phyloP scores from a whole-genome alignment of 2,797 vertebrate genomes.

The Paramormyrops hopkinsi region DNA sequence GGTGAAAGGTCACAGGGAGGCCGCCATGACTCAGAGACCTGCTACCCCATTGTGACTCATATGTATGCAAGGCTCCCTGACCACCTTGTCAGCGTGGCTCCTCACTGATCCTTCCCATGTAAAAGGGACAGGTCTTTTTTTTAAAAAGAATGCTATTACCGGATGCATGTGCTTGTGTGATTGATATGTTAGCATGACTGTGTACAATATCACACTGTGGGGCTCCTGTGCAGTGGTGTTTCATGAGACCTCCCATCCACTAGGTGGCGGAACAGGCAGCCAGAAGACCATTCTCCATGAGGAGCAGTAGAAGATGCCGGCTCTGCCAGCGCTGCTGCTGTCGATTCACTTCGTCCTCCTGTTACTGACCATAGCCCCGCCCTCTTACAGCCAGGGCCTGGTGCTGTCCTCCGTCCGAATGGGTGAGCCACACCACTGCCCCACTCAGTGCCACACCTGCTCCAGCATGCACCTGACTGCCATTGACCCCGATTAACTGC shows the following conservation, averaged over 20 bases:
- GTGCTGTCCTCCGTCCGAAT: conserved; percentile 79
- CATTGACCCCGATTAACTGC: conserved; percentile 1
- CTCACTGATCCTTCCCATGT: conserved; percentile 6
- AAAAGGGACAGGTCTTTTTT: conserved; percentile 7
- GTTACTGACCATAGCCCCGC: conserved; percentile 65
- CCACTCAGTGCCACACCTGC: background rate
- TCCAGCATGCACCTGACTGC: background rate
- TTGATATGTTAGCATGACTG: conserved; percentile 12
- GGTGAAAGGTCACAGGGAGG: conserved; percentile 44
- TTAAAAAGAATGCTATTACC: conserved; percentile 29
- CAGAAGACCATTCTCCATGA: conserved; percentile 93
- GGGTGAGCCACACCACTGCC: conserved; percentile 58
- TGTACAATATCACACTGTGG: conserved; percentile 10
- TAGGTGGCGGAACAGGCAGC: conserved; percentile 78
- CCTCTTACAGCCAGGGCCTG: conserved; percentile 63
- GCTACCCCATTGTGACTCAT: conserved; percentile 26
- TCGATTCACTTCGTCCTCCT: conserved; percentile 75
- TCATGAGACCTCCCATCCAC: conserved; percentile 35
- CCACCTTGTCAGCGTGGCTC: conserved; percentile 42
- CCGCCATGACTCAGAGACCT: conserved; percentile 37
- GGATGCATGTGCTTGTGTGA: background rate
- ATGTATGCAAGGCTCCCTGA: conserved; percentile 22
- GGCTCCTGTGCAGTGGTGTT: background rate
- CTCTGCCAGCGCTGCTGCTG: conserved; percentile 88
- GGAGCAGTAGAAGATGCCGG: conserved; percentile 96